Evolutionary conservation across 2,113 vertebrate species (phyloP).

Genomic region (Muntiacus reevesi): DNA sequence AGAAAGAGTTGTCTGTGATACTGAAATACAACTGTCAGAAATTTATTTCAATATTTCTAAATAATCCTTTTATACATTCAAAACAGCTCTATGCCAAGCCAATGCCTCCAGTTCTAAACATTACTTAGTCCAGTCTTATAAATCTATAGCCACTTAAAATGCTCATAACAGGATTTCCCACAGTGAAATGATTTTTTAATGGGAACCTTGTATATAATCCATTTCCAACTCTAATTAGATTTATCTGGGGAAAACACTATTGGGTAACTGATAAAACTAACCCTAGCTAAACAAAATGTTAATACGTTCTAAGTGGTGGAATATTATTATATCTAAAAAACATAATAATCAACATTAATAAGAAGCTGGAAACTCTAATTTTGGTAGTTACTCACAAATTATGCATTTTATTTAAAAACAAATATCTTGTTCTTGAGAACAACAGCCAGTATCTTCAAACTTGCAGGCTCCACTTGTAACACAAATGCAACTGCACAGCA

Average conservation of each 20-base stretch:
- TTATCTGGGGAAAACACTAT: conserved; percentile 51
- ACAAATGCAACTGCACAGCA: neutral
- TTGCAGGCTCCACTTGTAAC: neutral
- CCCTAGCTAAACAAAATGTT: conserved; percentile 48
- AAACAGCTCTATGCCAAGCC: neutral
- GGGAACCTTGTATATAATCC: conserved; percentile 11
- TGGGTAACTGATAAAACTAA: conserved; percentile 39
- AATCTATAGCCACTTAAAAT: conserved; percentile 49
- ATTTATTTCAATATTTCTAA: neutral
- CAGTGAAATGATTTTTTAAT: conserved; percentile 61
- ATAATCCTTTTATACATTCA: neutral
- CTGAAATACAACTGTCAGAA: neutral
- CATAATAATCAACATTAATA: conserved; percentile 10
- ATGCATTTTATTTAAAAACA: conserved; percentile 27
- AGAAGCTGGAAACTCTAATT: conserved; percentile 40
- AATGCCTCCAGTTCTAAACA: neutral
- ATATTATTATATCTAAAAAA: conserved; percentile 36
- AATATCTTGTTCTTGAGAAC: neutral
- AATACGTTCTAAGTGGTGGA: neutral
- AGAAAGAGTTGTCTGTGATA: neutral
- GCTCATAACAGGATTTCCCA: conserved; percentile 49
- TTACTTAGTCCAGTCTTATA: conserved; percentile 41
- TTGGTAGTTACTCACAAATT: conserved; percentile 35
- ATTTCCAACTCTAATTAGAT: conserved; percentile 61
- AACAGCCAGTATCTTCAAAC: neutral